Evolutionary conservation across 2,888 invertebrate genomes (phyloP).

Genomic region (Drosophila anomelani): DNA sequence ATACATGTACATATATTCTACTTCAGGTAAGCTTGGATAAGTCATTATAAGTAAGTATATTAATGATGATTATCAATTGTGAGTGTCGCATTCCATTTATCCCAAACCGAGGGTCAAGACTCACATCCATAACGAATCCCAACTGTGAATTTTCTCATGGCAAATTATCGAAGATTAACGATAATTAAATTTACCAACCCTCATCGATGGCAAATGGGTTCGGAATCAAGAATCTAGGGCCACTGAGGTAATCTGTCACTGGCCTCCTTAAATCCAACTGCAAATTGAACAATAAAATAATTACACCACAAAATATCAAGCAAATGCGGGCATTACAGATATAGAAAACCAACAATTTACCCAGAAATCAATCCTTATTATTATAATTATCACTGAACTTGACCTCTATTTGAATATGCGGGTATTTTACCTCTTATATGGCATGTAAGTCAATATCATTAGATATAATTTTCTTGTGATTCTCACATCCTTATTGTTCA

Average conservation of each 20-base stretch:
- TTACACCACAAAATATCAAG: slow-evolving; percentile 30
- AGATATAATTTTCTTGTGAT: slow-evolving; percentile 32
- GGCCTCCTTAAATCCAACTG: slow-evolving; percentile 28
- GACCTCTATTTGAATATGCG: slow-evolving; percentile 71
- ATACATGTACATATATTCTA: background rate
- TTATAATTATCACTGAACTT: slow-evolving; percentile 74
- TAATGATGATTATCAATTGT: background rate
- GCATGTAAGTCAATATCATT: slow-evolving; percentile 31
- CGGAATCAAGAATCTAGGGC: slow-evolving; percentile 49
- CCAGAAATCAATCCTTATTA: slow-evolving; percentile 53
- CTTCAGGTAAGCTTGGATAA: background rate
- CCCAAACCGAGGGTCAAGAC: background rate
- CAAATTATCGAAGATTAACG: slow-evolving; percentile 80
- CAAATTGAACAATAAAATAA: slow-evolving; percentile 27
- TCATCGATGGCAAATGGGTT: slow-evolving; percentile 19
- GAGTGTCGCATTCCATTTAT: background rate
- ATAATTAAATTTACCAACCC: slow-evolving; percentile 80
- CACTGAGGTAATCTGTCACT: slow-evolving; percentile 75
- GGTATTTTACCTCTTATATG: slow-evolving; percentile 41
- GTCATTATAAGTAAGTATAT: background rate
- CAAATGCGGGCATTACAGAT: slow-evolving; percentile 23
- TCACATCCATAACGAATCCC: slow-evolving; percentile 3
- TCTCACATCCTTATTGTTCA: slow-evolving; percentile 60
- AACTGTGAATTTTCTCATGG: slow-evolving; percentile 73
- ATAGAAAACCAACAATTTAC: slow-evolving; percentile 46